phyloP scores from a whole-genome alignment of 2,888 invertebrate species.

The Trichopria drosophilae region DNA sequence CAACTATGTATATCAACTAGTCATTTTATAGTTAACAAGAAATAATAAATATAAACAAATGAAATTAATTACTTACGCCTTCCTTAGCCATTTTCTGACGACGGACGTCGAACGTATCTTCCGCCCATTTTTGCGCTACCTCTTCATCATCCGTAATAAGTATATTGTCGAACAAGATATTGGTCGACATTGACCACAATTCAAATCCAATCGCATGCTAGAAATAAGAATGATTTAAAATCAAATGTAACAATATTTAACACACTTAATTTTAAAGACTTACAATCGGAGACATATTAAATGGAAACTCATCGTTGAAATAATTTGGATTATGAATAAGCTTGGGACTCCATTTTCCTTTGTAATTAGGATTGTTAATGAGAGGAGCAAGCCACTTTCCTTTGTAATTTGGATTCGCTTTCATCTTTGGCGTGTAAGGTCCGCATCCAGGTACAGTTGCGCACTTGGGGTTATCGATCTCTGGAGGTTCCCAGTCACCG shows the following conservation, averaged over 20 bases:
- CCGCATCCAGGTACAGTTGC: slow-evolving; percentile 83
- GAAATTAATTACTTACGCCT: slow-evolving; percentile 67
- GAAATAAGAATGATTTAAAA: slow-evolving; percentile 23
- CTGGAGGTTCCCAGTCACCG: slow-evolving; percentile 96
- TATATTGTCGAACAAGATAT: slow-evolving; percentile 94
- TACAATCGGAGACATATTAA: slow-evolving; percentile 86
- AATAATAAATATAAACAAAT: neutral
- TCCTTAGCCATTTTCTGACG: slow-evolving; percentile 77
- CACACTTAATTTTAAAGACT: slow-evolving; percentile 58
- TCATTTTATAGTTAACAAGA: neutral
- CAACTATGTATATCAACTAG: too few relatives aligned
- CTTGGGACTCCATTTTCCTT: slow-evolving; percentile 91
- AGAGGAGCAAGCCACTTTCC: slow-evolving; percentile 90
- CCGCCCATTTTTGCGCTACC: slow-evolving; percentile 79
- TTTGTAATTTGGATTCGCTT: slow-evolving; percentile 89
- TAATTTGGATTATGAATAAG: slow-evolving; percentile 90
- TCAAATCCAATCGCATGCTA: slow-evolving; percentile 94
- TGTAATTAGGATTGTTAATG: slow-evolving; percentile 90
- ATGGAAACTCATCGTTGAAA: slow-evolving; percentile 90
- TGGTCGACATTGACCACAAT: slow-evolving; percentile 97
- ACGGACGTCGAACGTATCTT: slow-evolving; percentile 82
- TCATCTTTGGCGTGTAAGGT: slow-evolving; percentile 79
- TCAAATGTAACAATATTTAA: slow-evolving; percentile 8
- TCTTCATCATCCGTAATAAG: slow-evolving; percentile 82
- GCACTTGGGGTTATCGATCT: slow-evolving; percentile 88